Percentiles rank a stretch among this genome's conserved stretches.
Conservation (phyloP, 1,140 invertebrate genomes). For the Zaprionus gabonicus region DNA sequence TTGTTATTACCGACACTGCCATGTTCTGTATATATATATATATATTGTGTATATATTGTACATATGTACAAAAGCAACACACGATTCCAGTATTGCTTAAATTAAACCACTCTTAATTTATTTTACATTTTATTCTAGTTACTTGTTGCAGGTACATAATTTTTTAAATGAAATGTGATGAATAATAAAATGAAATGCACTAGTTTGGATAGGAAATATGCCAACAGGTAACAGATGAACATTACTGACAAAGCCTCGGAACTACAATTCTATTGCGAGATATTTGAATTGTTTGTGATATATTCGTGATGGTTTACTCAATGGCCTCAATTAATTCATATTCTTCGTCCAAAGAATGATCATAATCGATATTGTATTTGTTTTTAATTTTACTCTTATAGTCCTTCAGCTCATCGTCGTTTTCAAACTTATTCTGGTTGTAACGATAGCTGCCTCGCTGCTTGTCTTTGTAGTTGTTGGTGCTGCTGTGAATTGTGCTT, state of each 20-base stretch:
- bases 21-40: too few species aligned
- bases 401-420: slow-evolving; percentile 76
- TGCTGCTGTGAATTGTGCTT: slow-evolving; percentile 32
- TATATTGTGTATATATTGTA: too few species aligned
- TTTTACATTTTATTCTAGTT: slow-evolving; percentile 23
- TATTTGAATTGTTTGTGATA: slow-evolving; percentile 2
- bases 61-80: too few species aligned
- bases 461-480: slow-evolving; percentile 47
- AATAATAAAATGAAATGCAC: slow-evolving; percentile 9
- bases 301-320: slow-evolving; percentile 57
- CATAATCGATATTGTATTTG: slow-evolving; percentile 84
- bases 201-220: slow-evolving; percentile 5
- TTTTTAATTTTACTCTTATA: slow-evolving; percentile 84
- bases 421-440: slow-evolving; percentile 74
- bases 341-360: slow-evolving; percentile 84
- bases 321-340: slow-evolving; percentile 85
- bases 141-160: slow-evolving; percentile 24
- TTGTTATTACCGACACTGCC: too few species aligned
- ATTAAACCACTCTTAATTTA: neutral
- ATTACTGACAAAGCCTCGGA: slow-evolving; percentile 11
- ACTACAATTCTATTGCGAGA: slow-evolving; percentile 31
- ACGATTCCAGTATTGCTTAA: too few species aligned
- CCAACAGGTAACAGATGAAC: slow-evolving; percentile 4
- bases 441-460: slow-evolving; percentile 50
- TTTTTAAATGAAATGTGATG: slow-evolving; percentile 2